Evolutionary conservation across 2,113 vertebrate species (phyloP), one percentile per base, ranked within the genome.

Genomic region (Herpetotheres cachinnans): DNA sequence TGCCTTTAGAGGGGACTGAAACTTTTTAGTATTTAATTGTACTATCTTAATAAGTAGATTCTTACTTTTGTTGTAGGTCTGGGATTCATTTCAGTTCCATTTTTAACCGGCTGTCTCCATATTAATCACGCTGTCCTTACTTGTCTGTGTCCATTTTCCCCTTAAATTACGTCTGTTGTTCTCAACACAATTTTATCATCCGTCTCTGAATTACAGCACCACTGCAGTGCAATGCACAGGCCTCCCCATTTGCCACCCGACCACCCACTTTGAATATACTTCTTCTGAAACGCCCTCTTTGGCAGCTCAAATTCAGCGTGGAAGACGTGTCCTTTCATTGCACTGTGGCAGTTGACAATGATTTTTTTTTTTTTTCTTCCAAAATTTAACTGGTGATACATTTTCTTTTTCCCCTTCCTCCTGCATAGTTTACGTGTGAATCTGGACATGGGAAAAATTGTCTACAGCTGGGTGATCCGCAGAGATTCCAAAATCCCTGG

Each of bases 381-480:
- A 1, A 16, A 55, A 40, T 54, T 93, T 58, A 72, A 55, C 36
- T 67, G 46, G 10, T 67, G 34, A 59, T 40, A 7, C 0, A 2
- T 42, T 72, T 36, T 15, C 5, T 65, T 44, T 73, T 63, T 47
- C 82, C 19, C 81, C 47, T 49, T 66, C 22, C 6, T 66, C 7
- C 78, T 47, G 6, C 16, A 26, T 66, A 99, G 99, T 91, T 97
- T 99, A 91, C 99, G 99, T 9, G 99, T 99, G 78, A 99, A 99
- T 92, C 98, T 99, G 97, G 99, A 99, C 93, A 99, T 99, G 99
- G 99, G 99, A 46, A 99, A 99, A 97, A 99, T 99, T 77, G 99
- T 99, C 82, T 99, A 99, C 97, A 99, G 99, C 91, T 99, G 99
- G 99, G 99, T 99, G 98, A 99, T 99, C 86, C 99, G 99, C 59